A percentile compares a stretch with the other conserved stretches of the same genome.
phyloP scores from a whole-genome alignment of 2,888 invertebrate species.

The Phyto melanocephala region DNA sequence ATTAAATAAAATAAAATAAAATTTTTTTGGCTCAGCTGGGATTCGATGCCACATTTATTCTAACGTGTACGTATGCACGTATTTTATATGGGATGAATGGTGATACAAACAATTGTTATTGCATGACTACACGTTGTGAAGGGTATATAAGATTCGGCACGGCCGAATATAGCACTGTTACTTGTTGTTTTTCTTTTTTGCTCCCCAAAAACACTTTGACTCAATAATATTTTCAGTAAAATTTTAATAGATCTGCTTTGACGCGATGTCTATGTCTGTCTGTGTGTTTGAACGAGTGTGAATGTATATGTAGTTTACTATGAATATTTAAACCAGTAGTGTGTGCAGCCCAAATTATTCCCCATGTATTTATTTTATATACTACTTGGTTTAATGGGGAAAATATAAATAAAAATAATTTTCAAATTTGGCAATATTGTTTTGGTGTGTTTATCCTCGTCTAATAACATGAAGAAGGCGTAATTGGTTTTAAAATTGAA shows the following conservation, averaged over 20 bases:
- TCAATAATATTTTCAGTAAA: conserved; percentile 25
- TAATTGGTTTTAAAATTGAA: conserved; percentile 10
- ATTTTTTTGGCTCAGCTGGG: no score
- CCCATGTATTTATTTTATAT: not conserved
- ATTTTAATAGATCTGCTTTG: conserved; percentile 3
- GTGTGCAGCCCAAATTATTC: not conserved
- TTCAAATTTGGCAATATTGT: conserved; percentile 15
- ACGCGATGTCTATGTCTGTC: not conserved
- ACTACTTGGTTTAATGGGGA: not conserved
- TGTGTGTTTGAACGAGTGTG: not conserved
- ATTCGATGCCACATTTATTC: no score
- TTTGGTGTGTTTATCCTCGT: not conserved
- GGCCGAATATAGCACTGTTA: no score
- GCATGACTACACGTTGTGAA: no score
- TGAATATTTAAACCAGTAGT: conserved; percentile 20
- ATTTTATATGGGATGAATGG: no score
- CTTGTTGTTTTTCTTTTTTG: not conserved
- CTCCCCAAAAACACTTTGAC: conserved; percentile 10
- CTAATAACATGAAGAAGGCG: not conserved
- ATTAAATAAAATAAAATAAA: no score
- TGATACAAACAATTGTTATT: no score
- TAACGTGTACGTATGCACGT: no score
- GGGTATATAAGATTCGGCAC: no score
- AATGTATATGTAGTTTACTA: conserved; percentile 12
- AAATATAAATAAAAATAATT: not conserved